Conservation (phyloP, 2,113 vertebrate species). For the Carlito syrichta region DNA sequence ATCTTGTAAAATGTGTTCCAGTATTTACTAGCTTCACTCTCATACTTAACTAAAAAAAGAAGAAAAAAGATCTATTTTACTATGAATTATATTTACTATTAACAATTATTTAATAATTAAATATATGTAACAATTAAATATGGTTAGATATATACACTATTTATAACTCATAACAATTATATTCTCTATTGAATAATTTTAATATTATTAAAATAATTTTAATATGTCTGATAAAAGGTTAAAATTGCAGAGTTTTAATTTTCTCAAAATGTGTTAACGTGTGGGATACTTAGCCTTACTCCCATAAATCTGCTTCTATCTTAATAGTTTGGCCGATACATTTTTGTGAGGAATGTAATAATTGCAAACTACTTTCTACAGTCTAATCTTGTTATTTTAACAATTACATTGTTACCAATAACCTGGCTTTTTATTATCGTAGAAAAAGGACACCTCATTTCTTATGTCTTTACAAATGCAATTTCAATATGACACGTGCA, state of each 20-base stretch:
- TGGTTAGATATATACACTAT: background rate
- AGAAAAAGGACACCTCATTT: constrained; percentile 20
- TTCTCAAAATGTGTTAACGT: background rate
- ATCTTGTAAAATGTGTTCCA: constrained; percentile 93
- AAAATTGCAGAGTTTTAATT: constrained; percentile 37
- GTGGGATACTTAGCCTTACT: background rate
- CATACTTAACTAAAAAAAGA: constrained; percentile 87
- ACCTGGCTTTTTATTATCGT: background rate
- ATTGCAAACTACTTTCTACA: constrained; percentile 12
- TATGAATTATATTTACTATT: constrained; percentile 38
- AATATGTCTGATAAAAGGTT: constrained; percentile 30
- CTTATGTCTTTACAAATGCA: background rate
- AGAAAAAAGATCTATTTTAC: constrained; percentile 40
- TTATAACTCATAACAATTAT: background rate
- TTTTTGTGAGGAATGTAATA: constrained; percentile 36
- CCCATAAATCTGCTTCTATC: background rate
- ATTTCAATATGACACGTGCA: background rate
- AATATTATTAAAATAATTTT: constrained; percentile 14
- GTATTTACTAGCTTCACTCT: constrained; percentile 88
- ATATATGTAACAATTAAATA: constrained; percentile 21
- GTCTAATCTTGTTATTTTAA: constrained; percentile 20
- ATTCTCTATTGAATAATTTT: constrained; percentile 39
- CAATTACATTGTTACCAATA: constrained; percentile 40
- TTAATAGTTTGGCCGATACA: background rate
- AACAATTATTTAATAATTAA: background rate